A percentile compares a stretch with the other conserved stretches of the same genome.
These are phyloP conservation scores for Mus musculus DNA, from an alignment of 2,113 vertebrate species.

Conservation along the genomic window DNA sequence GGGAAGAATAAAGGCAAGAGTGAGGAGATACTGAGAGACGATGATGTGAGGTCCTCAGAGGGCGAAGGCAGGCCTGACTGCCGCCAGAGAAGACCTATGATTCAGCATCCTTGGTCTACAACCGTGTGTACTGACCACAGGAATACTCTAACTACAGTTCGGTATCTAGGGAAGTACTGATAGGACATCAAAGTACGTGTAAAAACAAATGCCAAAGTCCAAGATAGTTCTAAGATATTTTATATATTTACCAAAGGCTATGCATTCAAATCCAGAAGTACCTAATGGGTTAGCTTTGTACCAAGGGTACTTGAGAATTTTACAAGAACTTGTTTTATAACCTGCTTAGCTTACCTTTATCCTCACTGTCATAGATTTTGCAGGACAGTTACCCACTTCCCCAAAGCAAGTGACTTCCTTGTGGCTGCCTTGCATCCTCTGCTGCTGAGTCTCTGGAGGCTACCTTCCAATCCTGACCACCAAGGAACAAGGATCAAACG, in stretches of 20 bases:
- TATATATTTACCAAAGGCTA: constrained; percentile 38
- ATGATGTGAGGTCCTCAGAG: not conserved
- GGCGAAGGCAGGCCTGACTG: constrained; percentile 10
- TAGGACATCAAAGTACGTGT: not conserved
- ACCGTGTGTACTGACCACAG: not conserved
- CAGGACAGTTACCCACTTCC: constrained; percentile 46
- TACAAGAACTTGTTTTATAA: constrained; percentile 62
- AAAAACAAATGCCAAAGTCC: not conserved
- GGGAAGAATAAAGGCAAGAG: not conserved
- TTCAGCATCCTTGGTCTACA: not conserved
- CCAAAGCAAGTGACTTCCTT: constrained; percentile 57
- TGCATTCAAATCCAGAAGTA: not conserved
- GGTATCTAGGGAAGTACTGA: not conserved
- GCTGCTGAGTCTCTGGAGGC: constrained; percentile 64
- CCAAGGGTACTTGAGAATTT: constrained; percentile 64
- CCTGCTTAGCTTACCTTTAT: constrained; percentile 44
- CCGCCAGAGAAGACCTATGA: not conserved
- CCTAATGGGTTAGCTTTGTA: constrained; percentile 25
- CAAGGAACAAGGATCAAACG: constrained; percentile 63
- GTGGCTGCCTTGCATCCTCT: constrained; percentile 9
- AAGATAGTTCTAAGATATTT: not conserved
- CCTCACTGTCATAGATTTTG: constrained; percentile 9
- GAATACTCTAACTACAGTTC: not conserved
- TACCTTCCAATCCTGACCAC: constrained; percentile 60
- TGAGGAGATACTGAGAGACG: not conserved